Evolutionary conservation across 2,888 invertebrate species (phyloP), one percentile per base, ranked within the genome.

Genomic region (Sepiola atlantica): DNA sequence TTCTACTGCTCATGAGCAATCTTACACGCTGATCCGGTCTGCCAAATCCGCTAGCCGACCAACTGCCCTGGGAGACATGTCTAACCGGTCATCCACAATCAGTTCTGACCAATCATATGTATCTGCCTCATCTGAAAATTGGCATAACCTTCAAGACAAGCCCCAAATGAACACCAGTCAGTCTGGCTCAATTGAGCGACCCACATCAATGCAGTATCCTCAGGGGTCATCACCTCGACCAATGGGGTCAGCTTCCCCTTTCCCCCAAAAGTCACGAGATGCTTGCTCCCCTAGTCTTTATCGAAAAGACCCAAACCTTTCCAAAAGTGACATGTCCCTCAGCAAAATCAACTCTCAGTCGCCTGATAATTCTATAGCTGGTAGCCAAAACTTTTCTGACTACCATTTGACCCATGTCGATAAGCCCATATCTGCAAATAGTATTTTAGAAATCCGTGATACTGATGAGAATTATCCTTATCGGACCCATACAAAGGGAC

Each of bases 381-480:
- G 55, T n/a, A 92, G 28, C 55, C 92, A 92, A 4, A 92, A 45
- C 45, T 92, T 92, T 92, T 12, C 45, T 92, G 92, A 92, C 14
- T 92, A 92, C 20, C 92, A 55, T 54, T 54, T 18, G 18, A 54
- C 45, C 6, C 55, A 45, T n/a, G 92, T n/a, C 24, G 92, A 92
- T n/a, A 92, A 92, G 55, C 92, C 92, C 20, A 54, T 32, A n/a
- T 92, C 92, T 55, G 28, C 92, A 21, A 93, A 32, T 35, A 93
- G 57, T 35, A 35, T 55, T 93, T 61, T 93, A 55, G 93, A 93
- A 57, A 93, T 93, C 35, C 35, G 57, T 32, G 93, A 93, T n/a
- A 32, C 57, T 55, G 93, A 93, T 35, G 93, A 93, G 1, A 32
- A 35, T 61, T 93, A 93, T 35, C 35, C 57, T 21, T 61, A 61